A percentile compares a stretch with the other conserved stretches of the same genome.
phyloP scores from a whole-genome alignment of 2,888 invertebrate genomes.

The Drosophila heteroneura region DNA sequence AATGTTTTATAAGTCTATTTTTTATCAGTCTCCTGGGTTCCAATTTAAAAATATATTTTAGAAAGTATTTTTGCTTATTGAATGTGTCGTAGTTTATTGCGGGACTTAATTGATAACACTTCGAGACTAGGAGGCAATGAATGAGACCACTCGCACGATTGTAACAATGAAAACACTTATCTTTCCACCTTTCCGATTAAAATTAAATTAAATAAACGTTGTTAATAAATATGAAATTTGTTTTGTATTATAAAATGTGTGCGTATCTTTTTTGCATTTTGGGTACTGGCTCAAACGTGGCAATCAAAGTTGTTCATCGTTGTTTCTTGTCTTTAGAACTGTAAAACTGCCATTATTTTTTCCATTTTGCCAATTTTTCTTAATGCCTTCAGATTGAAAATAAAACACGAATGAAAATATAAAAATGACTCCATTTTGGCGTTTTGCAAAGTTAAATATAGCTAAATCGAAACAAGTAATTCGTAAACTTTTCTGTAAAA shows the following conservation, averaged over 20 bases:
- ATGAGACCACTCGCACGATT: background rate
- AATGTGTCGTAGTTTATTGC: conserved; percentile 8
- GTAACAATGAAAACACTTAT: background rate
- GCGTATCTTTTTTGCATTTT: background rate
- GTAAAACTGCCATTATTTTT: background rate
- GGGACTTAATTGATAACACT: conserved; percentile 8
- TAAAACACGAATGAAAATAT: no score
- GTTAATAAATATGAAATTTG: background rate
- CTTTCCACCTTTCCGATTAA: background rate
- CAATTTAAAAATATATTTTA: conserved; percentile 5
- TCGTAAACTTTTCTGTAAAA: background rate
- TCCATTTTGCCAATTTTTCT: background rate
- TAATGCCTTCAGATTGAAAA: background rate
- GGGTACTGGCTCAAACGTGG: background rate
- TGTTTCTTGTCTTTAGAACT: background rate
- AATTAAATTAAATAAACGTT: background rate
- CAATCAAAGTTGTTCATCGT: background rate
- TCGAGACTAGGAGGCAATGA: background rate
- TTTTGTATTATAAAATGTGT: background rate
- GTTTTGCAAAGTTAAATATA: background rate
- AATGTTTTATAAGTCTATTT: conserved; percentile 7
- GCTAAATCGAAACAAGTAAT: background rate
- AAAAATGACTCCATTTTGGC: background rate
- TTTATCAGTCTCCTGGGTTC: conserved; percentile 10
- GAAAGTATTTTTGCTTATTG: background rate